These are phyloP conservation scores for Galendromus occidentalis DNA, from an alignment of 1,140 invertebrate species.

Conservation along the genomic window DNA sequence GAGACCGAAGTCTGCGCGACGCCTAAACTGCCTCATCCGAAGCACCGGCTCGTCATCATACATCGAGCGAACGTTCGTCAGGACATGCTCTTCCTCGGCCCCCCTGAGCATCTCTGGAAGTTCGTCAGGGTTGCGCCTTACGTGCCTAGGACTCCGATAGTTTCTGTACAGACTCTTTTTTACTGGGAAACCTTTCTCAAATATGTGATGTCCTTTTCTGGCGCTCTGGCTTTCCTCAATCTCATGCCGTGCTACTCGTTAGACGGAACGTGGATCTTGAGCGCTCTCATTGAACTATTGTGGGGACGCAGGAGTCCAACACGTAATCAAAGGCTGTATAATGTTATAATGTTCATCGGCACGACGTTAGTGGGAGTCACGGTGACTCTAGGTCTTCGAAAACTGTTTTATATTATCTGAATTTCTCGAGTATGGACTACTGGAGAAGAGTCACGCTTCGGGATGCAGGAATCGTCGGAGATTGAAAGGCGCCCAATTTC, in stretches of 20 bases:
- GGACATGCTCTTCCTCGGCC: neutral
- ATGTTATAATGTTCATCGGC: neutral
- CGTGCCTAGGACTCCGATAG: neutral
- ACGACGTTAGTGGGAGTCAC: neutral
- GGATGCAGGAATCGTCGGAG: no score
- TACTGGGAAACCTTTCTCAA: slow-evolving; percentile 21
- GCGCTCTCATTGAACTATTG: slow-evolving; percentile 26
- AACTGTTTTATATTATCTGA: neutral
- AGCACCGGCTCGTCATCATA: neutral
- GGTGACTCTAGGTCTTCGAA: neutral
- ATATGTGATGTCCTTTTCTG: slow-evolving; percentile 64
- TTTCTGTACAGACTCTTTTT: neutral
- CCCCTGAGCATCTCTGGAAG: slow-evolving; percentile 2
- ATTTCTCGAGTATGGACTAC: no score
- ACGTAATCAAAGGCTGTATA: neutral
- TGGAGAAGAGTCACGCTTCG: no score
- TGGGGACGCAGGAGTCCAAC: neutral
- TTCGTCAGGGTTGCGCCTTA: neutral
- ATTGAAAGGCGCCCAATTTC: no score
- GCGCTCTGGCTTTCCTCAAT: slow-evolving; percentile 72
- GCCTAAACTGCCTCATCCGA: neutral
- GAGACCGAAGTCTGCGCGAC: neutral
- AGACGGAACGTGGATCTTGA: slow-evolving; percentile 69
- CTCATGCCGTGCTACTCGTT: slow-evolving; percentile 76
- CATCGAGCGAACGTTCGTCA: slow-evolving; percentile 4